Evolutionary conservation across 2,888 invertebrate species (phyloP), one percentile per base, ranked within the genome.

Genomic region (Drosophila niveifrons): DNA sequence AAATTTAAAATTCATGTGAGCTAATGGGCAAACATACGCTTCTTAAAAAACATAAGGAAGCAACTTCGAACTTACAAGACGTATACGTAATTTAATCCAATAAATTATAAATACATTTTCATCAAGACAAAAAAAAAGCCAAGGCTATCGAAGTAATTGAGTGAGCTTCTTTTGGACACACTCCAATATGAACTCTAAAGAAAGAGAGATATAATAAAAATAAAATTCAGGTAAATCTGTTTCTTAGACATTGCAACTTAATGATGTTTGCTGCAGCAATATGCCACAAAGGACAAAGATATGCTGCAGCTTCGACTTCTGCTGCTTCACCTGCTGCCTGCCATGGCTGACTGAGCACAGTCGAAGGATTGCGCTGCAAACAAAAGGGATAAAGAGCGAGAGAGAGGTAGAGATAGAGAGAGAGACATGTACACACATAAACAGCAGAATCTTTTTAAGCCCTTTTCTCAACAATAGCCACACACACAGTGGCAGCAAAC

Each of bases 401-500:
- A 17, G 18, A 36, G n/a, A 9, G 36, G 18, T 18, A 23, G 36
- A 9, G 9, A 17, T 11, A 8, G 13, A 17, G 18, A 36, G 11
- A 9, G 36, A 36, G 23, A 43, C 15, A 47, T 48, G n/a, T 36
- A 52, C 10, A 47, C 65, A 47, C 50, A 36, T 28, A 57, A 44
- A 44, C 58, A 53, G 67, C 62, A 67, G 41, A 39, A 46, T 56
- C 66, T 69, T 66, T 72, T 67, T 66, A 81, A 71, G 67, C 67
- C 69, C 66, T 78, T 80, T 75, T 77, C 34, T 70, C 66, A 75
- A 81, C 75, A 79, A 81, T 74, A 65, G 71, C 64, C 59, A 51
- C 74, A 66, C 59, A 51, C 74, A 66, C 74, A 66, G 71, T 68
- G 58, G 65, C 81, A 78, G 63, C 81, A 78, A 78, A 79, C 79